Base-by-base conservation (phyloP, 2,797 vertebrate species). In the Valencia hispanica region DNA sequence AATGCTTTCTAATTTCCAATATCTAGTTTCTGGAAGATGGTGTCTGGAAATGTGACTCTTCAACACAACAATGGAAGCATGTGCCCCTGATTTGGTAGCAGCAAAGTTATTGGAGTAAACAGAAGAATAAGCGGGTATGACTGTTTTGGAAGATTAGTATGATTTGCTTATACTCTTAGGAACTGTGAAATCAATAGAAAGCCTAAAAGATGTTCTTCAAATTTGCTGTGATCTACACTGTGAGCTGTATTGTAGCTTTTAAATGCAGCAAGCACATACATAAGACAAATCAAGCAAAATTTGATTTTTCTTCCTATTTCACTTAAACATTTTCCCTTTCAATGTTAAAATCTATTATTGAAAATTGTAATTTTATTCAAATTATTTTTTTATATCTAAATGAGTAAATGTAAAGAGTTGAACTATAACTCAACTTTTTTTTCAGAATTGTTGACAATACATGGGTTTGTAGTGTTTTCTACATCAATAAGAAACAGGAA, bases 361-460 rank as follows among this genome's bases (percentile, higher is more conserved):
- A 1, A 18, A 5, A 20, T 50, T 41, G 17, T 4, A 5, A 50
- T 47, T 47, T 47, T 20, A 51, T 51, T 2, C 22, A 6, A 25
- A n/a, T n/a, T n/a, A n/a, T n/a, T n/a, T n/a, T n/a, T 6, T 51
- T 25, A 51, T 6, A 51, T 51, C 20, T 22, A 34, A 66, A 25
- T 11, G 4, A 41, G 22, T 41, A 25, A 1, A 3, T 39, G 36
- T 41, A 41, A 70, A 51, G n/a, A 72, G 41, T 4, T 32, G 20
- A 69, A 3, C 8, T 10, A 20, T 72, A 32, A 77, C 63, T 71
- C 48, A 69, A 12, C 18, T 17, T 63, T 1, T 2, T 22, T 69
- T 69, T 74, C n/a, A 68, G 61, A 82, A 71, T 0, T 77, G 68
- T 55, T 89, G 68, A 66, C 68, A 34, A 18, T 41, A 27, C 61